Percentiles rank a stretch among this genome's conserved stretches.
phyloP scores from a whole-genome alignment of 2,797 vertebrate genomes.

The Echeneis naucrates region DNA sequence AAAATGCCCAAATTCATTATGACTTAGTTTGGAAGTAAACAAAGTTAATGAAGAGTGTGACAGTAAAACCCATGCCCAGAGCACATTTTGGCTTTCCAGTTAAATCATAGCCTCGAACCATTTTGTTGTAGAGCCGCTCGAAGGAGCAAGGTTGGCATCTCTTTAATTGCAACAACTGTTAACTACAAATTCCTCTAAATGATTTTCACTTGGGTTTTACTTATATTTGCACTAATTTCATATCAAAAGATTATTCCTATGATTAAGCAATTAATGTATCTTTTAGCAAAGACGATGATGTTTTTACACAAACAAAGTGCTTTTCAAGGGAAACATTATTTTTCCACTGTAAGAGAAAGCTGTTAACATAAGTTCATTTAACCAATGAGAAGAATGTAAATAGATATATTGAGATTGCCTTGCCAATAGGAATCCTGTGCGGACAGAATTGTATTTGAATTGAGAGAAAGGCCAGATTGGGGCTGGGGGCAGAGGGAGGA shows the following conservation, averaged over 20 bases:
- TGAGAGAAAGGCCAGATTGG: slow-evolving; percentile 14
- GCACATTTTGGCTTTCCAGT: slow-evolving; percentile 13
- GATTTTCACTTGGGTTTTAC: background rate
- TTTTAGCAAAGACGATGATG: background rate
- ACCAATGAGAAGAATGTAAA: background rate
- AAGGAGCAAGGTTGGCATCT: slow-evolving; percentile 1
- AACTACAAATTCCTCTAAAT: slow-evolving; percentile 5
- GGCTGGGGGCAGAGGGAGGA: background rate
- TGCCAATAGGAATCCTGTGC: slow-evolving; percentile 31
- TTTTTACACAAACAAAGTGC: background rate
- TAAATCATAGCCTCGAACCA: slow-evolving; percentile 7
- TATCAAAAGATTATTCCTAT: slow-evolving; percentile 15
- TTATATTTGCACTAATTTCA: slow-evolving; percentile 3
- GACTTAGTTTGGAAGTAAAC: slow-evolving; percentile 23
- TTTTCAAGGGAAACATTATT: background rate
- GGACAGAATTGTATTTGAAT: slow-evolving; percentile 55
- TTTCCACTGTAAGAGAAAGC: background rate
- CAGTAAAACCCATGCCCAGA: slow-evolving; percentile 3
- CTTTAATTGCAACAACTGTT: slow-evolving; percentile 7
- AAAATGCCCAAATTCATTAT: slow-evolving; percentile 3
- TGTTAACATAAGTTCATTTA: background rate
- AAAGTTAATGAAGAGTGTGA: slow-evolving; percentile 19
- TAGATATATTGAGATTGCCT: slow-evolving; percentile 27
- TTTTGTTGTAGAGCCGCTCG: background rate
- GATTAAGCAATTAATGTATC: background rate